These are phyloP conservation scores for Calyptommatus sinebrachiatus DNA, from an alignment of 2,113 vertebrate species.

Conservation along the genomic window DNA sequence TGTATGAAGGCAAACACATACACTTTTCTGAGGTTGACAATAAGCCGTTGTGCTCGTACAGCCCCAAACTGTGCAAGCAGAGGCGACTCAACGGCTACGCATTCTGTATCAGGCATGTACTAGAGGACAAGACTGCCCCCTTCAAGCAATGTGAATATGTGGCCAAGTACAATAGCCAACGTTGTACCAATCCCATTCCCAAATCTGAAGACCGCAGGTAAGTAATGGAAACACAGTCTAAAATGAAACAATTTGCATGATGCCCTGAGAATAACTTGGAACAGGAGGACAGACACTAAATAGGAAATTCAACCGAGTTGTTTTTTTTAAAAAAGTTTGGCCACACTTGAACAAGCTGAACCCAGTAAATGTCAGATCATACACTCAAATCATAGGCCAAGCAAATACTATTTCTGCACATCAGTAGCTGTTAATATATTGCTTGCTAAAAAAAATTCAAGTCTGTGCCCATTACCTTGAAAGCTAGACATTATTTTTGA, in stretches of 20 bases:
- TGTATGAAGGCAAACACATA: constrained; percentile 99
- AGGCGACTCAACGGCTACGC: constrained; percentile 98
- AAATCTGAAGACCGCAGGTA: constrained; percentile 98
- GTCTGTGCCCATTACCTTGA: not conserved
- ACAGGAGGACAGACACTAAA: not conserved
- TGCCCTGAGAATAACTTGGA: not conserved
- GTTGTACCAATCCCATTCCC: constrained; percentile 98
- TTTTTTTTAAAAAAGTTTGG: not conserved
- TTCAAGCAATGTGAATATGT: constrained; percentile 99
- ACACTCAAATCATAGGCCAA: not conserved
- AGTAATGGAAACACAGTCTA: constrained; percentile 48
- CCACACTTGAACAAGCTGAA: not conserved
- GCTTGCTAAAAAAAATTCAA: not conserved
- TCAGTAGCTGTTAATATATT: not conserved
- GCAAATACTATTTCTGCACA: not conserved
- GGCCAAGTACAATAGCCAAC: constrained; percentile 99
- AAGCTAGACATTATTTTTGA: not conserved
- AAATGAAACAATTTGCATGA: not conserved
- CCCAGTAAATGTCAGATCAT: not conserved
- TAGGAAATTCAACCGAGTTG: not conserved
- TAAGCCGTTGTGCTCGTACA: constrained; percentile 99
- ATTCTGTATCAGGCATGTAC: constrained; percentile 98
- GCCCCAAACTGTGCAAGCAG: constrained; percentile 99
- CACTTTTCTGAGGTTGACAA: constrained; percentile 99
- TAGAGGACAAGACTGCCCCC: constrained; percentile 98